Percentiles rank a stretch among this genome's conserved stretches.
Evolutionary conservation across 2,113 vertebrate genomes (phyloP).

Genomic region (Turdus rufiventris): DNA sequence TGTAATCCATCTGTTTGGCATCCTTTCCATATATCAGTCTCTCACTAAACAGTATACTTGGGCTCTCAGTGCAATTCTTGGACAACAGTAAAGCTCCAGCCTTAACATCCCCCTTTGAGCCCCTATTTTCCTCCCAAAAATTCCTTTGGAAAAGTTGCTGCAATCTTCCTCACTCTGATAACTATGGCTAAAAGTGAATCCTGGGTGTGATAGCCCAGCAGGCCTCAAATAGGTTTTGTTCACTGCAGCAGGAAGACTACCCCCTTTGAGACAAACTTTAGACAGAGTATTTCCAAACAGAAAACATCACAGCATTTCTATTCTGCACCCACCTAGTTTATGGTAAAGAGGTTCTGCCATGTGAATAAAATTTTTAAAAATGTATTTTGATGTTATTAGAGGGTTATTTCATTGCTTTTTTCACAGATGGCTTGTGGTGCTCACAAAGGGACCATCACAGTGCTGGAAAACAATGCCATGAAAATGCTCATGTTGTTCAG

Average conservation of each 20-base stretch:
- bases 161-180: not conserved
- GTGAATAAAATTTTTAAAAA: not conserved
- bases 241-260: not conserved
- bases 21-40: not conserved
- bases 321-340: not conserved
- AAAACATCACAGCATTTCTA: not conserved
- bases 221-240: not conserved
- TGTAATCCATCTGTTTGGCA: not conserved
- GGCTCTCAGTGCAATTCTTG: not conserved
- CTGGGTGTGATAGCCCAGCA: not conserved
- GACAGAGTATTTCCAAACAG: not conserved
- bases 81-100: not conserved
- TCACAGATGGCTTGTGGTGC: not conserved
- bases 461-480: not conserved
- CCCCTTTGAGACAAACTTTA: not conserved
- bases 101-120: not conserved
- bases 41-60: rapidly evolving
- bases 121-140: not conserved
- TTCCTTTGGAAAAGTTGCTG: not conserved
- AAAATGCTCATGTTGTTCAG: slow-evolving; percentile 9
- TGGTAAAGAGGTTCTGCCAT: not conserved
- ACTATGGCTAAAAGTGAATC: not conserved
- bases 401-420: not conserved
- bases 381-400: not conserved
- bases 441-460: not conserved